Evolutionary conservation across 2,888 invertebrate species (phyloP).

Genomic region (Drosophila kokeensis): DNA sequence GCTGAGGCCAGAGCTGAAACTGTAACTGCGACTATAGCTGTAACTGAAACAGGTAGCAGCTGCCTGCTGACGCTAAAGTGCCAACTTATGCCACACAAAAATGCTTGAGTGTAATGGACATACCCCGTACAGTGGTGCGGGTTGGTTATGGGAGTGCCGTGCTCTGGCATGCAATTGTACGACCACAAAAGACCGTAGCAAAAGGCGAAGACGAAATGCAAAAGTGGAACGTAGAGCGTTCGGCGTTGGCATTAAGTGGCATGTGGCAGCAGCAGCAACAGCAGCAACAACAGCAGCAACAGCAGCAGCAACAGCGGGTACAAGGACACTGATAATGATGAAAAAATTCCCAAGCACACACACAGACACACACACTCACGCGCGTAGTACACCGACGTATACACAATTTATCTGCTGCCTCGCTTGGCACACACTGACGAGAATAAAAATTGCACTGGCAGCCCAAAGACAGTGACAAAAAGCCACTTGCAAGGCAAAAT

Average conservation of each 20-base stretch:
- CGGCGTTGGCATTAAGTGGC: slow-evolving; percentile 80
- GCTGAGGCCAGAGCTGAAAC: slow-evolving; percentile 28
- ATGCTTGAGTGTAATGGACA: slow-evolving; percentile 77
- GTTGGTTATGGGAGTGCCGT: slow-evolving; percentile 7
- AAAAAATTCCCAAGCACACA: slow-evolving; percentile 64
- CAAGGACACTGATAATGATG: slow-evolving; percentile 80
- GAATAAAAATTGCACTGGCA: slow-evolving; percentile 76
- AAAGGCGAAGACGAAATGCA: slow-evolving; percentile 59
- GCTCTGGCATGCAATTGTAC: slow-evolving; percentile 68
- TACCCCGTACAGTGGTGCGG: slow-evolving; percentile 28
- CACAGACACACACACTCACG: slow-evolving; percentile 12
- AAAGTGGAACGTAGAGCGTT: slow-evolving; percentile 76
- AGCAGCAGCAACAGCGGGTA: slow-evolving; percentile 30
- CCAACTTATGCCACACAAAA: slow-evolving; percentile 78
- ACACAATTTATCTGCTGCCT: slow-evolving; percentile 52
- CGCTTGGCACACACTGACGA: slow-evolving; percentile 45
- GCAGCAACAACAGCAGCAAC: slow-evolving; percentile 35
- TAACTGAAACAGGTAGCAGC: slow-evolving; percentile 72
- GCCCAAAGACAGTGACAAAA: slow-evolving; percentile 76
- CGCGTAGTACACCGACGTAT: slow-evolving; percentile 17
- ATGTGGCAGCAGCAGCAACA: slow-evolving; percentile 63
- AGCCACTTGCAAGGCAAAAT: slow-evolving; percentile 67
- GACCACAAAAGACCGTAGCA: slow-evolving; percentile 57
- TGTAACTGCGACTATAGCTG: slow-evolving; percentile 45
- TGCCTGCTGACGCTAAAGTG: slow-evolving; percentile 77